phyloP scores from a whole-genome alignment of 2,888 invertebrate species.

The Idaea biselata region DNA sequence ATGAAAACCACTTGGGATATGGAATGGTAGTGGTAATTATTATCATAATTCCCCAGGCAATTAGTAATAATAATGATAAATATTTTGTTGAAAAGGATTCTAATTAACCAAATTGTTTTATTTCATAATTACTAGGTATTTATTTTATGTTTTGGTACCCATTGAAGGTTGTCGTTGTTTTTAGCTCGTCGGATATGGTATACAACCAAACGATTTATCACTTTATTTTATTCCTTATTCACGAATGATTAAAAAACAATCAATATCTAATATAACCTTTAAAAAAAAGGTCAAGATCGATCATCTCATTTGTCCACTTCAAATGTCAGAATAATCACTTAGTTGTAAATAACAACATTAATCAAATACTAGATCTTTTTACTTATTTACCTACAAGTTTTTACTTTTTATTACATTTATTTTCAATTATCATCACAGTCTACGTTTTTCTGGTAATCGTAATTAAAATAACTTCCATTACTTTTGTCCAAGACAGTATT shows the following conservation, averaged over 20 bases:
- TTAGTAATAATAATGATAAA: background rate
- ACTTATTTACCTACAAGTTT: background rate
- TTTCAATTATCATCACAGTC: background rate
- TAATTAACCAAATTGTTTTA: background rate
- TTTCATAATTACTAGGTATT: background rate
- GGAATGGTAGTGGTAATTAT: too few relatives aligned
- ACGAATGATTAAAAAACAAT: constrained; percentile 2
- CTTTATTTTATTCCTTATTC: background rate
- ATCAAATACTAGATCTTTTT: background rate
- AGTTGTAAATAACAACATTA: background rate
- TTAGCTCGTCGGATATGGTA: background rate
- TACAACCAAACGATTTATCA: background rate
- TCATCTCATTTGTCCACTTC: constrained; percentile 29
- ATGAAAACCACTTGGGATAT: too few relatives aligned
- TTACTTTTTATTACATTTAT: background rate
- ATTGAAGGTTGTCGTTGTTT: background rate
- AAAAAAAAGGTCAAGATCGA: constrained; percentile 44
- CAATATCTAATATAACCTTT: constrained; percentile 6
- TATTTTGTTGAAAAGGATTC: background rate
- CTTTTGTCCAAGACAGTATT: too few relatives aligned
- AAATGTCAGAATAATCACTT: constrained; percentile 32
- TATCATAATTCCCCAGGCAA: too few relatives aligned
- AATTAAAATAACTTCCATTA: too few relatives aligned
- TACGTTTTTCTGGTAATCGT: too few relatives aligned
- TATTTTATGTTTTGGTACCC: background rate